Base-by-base conservation (phyloP, 2,888 invertebrate species). In the Campoplex capitator region DNA sequence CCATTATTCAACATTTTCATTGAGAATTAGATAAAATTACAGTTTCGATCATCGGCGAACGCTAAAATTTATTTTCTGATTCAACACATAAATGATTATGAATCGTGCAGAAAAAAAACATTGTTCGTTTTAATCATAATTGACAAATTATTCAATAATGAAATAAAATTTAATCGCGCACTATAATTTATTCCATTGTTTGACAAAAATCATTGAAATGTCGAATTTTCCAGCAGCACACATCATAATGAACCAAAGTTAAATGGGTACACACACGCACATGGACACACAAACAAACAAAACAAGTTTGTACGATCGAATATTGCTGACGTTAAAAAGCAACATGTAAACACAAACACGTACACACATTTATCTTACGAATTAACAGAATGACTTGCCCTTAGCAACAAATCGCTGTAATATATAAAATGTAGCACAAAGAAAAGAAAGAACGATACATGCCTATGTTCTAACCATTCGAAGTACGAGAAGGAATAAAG, bases 181-280 rank as follows among this genome's bases (percentile, higher is more conserved):
- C 62, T 1, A 3, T 4, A 13, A 9, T 48, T 67, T 54, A 1
- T 67, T 65, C 56, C 45, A 45, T 45, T 51, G 18, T 32, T 38
- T 38, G 51, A 79, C 42, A 18, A 76, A 6, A 71, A 70, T 71
- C 32, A 38, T 80, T 32, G 42, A 76, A 80, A 84, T 76, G 28
- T 32, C 51, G 58, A 45, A 73, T 58, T 77, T 77, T n/a, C 18
- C 48, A 42, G 54, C 23, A 62, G 48, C 62, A 35, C 42, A 35
- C 70, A 38, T 38, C 23, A 75, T 70, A 85, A 48, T 70, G 82
- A 85, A 83, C 85, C 85, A 85, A 85, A 85, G 82, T 65, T 62
- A 48, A 56, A 71, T 71, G 81, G 77, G 56, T 77, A 75, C 13
- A 81, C 42, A 6, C 45, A 75, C 28, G 23, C 23, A 23, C 23